Evolutionary conservation across 2,113 vertebrate genomes (phyloP).

Genomic region (Psettodes erumei): DNA sequence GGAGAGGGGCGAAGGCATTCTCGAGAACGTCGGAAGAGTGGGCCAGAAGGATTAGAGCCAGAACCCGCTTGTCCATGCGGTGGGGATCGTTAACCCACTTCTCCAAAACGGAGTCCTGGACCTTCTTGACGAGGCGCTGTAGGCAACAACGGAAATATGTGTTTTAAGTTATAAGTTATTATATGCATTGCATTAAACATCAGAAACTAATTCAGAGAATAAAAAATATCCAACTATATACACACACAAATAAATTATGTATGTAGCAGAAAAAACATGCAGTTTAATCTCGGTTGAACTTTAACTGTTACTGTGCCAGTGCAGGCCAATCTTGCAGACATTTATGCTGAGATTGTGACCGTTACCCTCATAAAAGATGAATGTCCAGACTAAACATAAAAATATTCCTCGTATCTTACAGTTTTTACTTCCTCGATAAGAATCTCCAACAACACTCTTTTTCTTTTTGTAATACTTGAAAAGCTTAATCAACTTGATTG

Average conservation of each 20-base stretch:
- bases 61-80: constrained; percentile 95
- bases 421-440: not conserved
- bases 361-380: not conserved
- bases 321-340: not conserved
- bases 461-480: not conserved
- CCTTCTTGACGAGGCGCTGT: constrained; percentile 94
- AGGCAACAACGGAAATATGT: not conserved
- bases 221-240: no score
- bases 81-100: constrained; percentile 97
- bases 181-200: no score
- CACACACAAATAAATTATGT: no score
- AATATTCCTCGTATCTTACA: not conserved
- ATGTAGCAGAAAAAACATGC: not conserved
- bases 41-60: constrained; percentile 94
- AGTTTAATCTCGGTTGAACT: not conserved
- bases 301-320: not conserved
- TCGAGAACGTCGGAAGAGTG: constrained; percentile 97
- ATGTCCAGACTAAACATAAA: not conserved
- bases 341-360: not conserved
- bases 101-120: constrained; percentile 95
- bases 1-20: constrained; percentile 95
- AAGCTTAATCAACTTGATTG: not conserved
- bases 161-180: no score
- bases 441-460: not conserved
- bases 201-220: no score